A percentile compares a stretch with the other conserved stretches of the same genome.
Conservation (phyloP, 2,113 vertebrate genomes). For the Campylomormyrus numenius region DNA sequence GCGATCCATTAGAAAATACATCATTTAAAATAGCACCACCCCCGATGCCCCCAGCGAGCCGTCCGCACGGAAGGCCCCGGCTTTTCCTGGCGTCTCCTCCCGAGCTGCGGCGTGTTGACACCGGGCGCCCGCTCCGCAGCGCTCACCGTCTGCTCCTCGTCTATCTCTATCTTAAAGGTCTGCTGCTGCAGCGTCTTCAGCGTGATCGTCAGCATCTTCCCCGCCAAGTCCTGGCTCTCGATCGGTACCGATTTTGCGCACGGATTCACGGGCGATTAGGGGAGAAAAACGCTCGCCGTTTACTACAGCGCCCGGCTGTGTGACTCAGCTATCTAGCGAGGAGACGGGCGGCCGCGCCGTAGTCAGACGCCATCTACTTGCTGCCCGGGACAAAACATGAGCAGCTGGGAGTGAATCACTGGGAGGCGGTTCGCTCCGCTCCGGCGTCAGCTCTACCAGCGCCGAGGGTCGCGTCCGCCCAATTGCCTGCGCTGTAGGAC, state of each 20-base stretch:
- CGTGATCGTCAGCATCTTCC: conserved; percentile 60
- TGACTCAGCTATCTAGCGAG: conserved; percentile 63
- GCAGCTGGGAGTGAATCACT: conserved; percentile 12
- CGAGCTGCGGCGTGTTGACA: conserved; percentile 45
- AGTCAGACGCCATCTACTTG: conserved; percentile 53
- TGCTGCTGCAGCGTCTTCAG: conserved; percentile 68
- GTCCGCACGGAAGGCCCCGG: conserved; percentile 30
- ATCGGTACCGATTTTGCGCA: conserved; percentile 5
- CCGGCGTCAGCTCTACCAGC: neutral
- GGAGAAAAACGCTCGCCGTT: neutral
- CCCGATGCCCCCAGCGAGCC: conserved; percentile 11
- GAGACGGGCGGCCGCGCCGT: conserved; percentile 16
- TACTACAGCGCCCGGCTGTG: conserved; percentile 45
- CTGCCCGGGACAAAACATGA: conserved; percentile 28
- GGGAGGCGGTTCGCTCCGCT: neutral
- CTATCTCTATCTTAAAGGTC: conserved; percentile 62
- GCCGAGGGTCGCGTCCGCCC: neutral
- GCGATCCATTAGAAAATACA: neutral
- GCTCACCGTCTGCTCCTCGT: conserved; percentile 62
- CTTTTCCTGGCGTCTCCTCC: conserved; percentile 25
- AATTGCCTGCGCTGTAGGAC: neutral
- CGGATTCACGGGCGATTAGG: neutral
- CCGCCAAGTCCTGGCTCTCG: conserved; percentile 15
- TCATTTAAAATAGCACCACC: conserved; percentile 5
- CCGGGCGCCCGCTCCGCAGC: conserved; percentile 36